Conservation (phyloP, 2,113 vertebrate species). For the Sminthopsis crassicaudata region DNA sequence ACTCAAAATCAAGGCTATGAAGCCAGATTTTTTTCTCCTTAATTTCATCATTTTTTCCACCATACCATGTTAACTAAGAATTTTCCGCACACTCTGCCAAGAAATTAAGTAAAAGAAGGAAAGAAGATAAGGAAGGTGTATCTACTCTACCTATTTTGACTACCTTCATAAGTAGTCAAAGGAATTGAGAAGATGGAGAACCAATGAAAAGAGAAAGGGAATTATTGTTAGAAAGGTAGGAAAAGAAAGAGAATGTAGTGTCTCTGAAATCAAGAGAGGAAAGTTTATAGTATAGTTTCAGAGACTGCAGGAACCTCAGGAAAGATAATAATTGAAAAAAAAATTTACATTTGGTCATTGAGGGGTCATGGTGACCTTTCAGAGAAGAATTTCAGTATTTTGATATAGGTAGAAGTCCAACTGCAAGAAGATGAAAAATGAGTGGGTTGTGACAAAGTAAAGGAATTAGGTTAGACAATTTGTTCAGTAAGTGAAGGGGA, state of each 20-base stretch:
- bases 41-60: not conserved
- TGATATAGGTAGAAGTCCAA: too few species aligned
- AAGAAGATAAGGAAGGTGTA: not conserved
- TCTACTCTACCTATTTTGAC: too few species aligned
- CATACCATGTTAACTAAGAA: not conserved
- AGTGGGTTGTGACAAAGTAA: not conserved
- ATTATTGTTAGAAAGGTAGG: not conserved
- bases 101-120: not conserved
- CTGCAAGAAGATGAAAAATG: not conserved
- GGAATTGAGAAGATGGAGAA: not conserved
- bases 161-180: not conserved
- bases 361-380: too few species aligned
- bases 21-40: not conserved
- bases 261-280: not conserved
- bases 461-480: not conserved
- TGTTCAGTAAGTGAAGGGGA: not conserved
- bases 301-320: not conserved
- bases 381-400: too few species aligned
- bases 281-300: not conserved
- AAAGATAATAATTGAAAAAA: not conserved
- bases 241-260: not conserved
- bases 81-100: not conserved
- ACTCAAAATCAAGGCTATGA: not conserved
- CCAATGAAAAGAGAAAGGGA: not conserved
- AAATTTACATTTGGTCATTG: too few species aligned